These are phyloP conservation scores for Cephalotes varians DNA, from an alignment of 2,888 invertebrate genomes.

Conservation along the genomic window DNA sequence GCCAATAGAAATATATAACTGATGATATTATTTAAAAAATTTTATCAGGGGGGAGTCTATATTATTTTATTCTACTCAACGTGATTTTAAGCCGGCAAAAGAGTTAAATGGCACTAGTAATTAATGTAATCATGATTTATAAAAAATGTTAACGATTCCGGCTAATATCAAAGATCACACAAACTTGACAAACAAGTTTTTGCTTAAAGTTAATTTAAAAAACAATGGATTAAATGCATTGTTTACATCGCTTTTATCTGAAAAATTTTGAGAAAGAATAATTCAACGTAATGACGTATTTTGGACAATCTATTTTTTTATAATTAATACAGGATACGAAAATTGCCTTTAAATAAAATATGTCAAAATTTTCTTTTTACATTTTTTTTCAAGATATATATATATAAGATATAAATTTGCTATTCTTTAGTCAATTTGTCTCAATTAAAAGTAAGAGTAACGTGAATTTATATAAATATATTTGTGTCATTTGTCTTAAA, in stretches of 20 bases:
- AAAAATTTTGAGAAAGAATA: background rate
- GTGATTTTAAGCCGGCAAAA: background rate
- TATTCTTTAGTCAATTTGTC: background rate
- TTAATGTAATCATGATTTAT: background rate
- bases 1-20: background rate
- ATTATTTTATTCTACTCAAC: background rate
- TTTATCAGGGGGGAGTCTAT: background rate
- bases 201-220: background rate
- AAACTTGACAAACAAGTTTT: slow-evolving; percentile 30
- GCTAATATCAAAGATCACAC: slow-evolving; percentile 25
- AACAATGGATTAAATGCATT: background rate
- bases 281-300: background rate
- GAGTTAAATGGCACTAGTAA: background rate
- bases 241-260: background rate
- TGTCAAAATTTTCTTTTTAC: background rate
- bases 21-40: background rate
- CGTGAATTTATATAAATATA: background rate
- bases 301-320: background rate
- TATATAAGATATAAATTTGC: background rate
- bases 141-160: background rate
- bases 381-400: background rate
- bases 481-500: background rate
- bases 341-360: background rate
- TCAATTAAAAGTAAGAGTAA: background rate
- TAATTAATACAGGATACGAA: background rate